Evolutionary conservation across 1,140 invertebrate genomes (phyloP), one percentile per base, ranked within the genome.

Genomic region (Hirudo medicinalis): DNA sequence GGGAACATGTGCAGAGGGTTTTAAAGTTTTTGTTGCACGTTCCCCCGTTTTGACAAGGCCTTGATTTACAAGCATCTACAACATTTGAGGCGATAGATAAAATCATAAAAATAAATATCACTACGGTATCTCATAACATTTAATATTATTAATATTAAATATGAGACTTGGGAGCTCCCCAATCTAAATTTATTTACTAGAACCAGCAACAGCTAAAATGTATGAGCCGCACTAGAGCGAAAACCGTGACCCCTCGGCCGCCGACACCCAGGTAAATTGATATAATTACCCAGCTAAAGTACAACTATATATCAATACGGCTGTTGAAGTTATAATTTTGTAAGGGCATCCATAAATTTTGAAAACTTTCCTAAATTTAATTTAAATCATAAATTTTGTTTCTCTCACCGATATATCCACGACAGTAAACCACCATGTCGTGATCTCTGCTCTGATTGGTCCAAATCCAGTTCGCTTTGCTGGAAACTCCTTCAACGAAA

Each of bases 1-100:
- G 53, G 17, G 40, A 49, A 49, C 71, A 72, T 3, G 15, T 0
- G 36, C 71, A 72, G 19, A 29, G 3, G 29, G 0, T 27, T 6
- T 20, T 19, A 6, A 13, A 6, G 15, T 60, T 54, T 17, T 8
- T 3, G 53, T 53, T 54, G 55, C 70, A 71, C 22, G 55, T 60
- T 22, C 53, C 70, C 9, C 27, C 49, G 49, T 70, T 49, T 27
- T 60, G 70, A 60, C 70, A 71, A 19, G 70, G 70, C n/a, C 6
- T 40, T 20, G 27, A 60, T 60, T 60, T 60, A 60, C 27, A 60
- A 60, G 27, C 55, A 60, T 60, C 27, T 60, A 60, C 15, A n/a
- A n/a, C n/a, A n/a, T 60, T 60, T 15, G 55, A 60, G 15, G 11
- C 40, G 11, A 40, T 11, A 11, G 4, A 11, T 40, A 40, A 6